A percentile compares a stretch with the other conserved stretches of the same genome.
Evolutionary conservation across 1,140 invertebrate species (phyloP).

Genomic region (Caerostris extrusa): DNA sequence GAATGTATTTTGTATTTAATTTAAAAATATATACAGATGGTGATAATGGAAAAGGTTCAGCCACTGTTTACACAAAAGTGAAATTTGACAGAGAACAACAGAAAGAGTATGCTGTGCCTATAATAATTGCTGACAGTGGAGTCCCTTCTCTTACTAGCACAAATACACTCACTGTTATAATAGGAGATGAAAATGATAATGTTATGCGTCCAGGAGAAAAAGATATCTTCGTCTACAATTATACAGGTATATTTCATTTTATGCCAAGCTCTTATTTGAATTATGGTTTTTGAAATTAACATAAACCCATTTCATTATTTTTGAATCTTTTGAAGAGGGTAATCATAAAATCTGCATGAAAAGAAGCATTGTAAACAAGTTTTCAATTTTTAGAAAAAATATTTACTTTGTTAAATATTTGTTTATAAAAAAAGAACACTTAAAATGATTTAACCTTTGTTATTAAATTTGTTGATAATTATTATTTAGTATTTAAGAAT

Average conservation of each 20-base stretch:
- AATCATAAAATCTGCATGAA: too few species aligned
- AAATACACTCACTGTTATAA: slow-evolving; percentile 95
- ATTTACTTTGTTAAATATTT: too few species aligned
- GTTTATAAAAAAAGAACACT: too few species aligned
- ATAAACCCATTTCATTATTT: too few species aligned
- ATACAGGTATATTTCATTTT: slow-evolving; percentile 84
- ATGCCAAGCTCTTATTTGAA: background rate
- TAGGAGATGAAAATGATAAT: slow-evolving; percentile 97
- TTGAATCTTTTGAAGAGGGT: too few species aligned
- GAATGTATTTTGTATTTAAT: too few species aligned
- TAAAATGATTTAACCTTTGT: too few species aligned
- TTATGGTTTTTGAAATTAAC: too few species aligned
- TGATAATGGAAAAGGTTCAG: slow-evolving; percentile 97
- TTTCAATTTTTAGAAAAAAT: too few species aligned
- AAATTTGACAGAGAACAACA: slow-evolving; percentile 97
- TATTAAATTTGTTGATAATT: too few species aligned
- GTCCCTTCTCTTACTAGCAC: slow-evolving; percentile 96
- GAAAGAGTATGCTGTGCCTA: slow-evolving; percentile 96
- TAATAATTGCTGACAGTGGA: slow-evolving; percentile 95
- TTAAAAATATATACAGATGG: slow-evolving; percentile 85
- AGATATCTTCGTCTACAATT: slow-evolving; percentile 98
- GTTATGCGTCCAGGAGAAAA: slow-evolving; percentile 98
- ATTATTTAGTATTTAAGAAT: too few species aligned
- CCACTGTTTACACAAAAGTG: slow-evolving; percentile 92
- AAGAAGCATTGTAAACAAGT: too few species aligned